Conservation (phyloP, 1,140 invertebrate species). For the Myzus persicae region DNA sequence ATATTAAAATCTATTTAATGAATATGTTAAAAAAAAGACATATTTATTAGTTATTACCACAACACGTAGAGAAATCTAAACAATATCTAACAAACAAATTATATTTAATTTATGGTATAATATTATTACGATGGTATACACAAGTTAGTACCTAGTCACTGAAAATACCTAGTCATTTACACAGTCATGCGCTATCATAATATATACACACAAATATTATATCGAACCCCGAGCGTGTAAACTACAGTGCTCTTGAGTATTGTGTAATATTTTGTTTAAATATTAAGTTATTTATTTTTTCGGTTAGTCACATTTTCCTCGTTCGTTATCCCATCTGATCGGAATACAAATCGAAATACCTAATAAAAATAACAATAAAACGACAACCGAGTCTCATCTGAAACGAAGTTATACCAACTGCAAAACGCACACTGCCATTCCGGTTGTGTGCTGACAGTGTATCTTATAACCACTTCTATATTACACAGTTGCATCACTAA, state of each 20-base stretch:
- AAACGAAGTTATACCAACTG: neutral
- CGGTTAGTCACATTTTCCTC: neutral
- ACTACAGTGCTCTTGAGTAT: neutral
- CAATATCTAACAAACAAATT: neutral
- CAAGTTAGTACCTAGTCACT: neutral
- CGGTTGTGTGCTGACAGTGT: neutral
- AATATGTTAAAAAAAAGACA: neutral
- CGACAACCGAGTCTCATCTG: neutral
- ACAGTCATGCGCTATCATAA: neutral
- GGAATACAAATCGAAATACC: neutral
- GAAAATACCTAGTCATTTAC: neutral
- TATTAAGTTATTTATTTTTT: neutral
- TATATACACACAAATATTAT: neutral
- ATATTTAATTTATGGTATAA: neutral
- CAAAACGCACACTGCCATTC: neutral
- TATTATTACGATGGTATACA: neutral
- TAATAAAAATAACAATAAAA: neutral
- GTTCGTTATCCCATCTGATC: neutral
- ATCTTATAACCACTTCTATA: neutral
- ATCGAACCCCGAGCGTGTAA: neutral
- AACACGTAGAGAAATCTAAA: neutral
- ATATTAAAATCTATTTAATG: neutral
- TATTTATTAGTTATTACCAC: neutral
- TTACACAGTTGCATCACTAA: neutral
- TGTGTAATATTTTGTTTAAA: neutral